Conservation (phyloP, 2,888 invertebrate genomes). For the Baronia brevicornis region DNA sequence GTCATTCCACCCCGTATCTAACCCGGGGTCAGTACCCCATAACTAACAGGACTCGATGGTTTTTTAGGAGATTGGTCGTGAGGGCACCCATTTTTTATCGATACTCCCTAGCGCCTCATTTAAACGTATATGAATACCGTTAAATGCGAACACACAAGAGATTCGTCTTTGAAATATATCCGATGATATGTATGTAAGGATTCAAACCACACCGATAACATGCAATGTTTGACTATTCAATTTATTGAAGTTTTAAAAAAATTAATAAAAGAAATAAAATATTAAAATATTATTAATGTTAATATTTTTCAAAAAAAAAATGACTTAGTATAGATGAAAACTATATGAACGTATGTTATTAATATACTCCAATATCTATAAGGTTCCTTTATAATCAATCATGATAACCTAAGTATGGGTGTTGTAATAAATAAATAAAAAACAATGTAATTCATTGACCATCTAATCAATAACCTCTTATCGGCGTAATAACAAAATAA, state of each 20-base stretch:
- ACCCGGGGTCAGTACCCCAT: slow-evolving; percentile 55
- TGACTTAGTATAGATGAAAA: too few relatives aligned
- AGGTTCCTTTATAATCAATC: too few relatives aligned
- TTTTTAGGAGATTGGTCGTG: slow-evolving; percentile 49
- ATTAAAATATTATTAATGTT: too few relatives aligned
- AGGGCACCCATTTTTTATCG: slow-evolving; percentile 67
- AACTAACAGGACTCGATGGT: slow-evolving; percentile 60
- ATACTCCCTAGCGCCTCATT: slow-evolving; percentile 53
- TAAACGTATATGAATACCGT: slow-evolving; percentile 64
- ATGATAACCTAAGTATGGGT: too few relatives aligned
- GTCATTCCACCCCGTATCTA: slow-evolving; percentile 61
- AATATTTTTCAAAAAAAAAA: too few relatives aligned
- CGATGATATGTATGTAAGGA: slow-evolving; percentile 27
- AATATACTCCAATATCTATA: too few relatives aligned
- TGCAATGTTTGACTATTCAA: too few relatives aligned
- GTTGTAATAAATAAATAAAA: not conserved
- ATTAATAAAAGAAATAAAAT: not conserved
- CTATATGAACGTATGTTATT: too few relatives aligned
- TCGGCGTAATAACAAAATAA: too few relatives aligned
- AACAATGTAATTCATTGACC: too few relatives aligned
- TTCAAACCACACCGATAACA: slow-evolving; percentile 3
- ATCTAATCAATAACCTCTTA: too few relatives aligned
- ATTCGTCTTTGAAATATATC: slow-evolving; percentile 28
- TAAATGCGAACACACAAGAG: slow-evolving; percentile 38
- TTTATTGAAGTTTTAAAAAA: slow-evolving; percentile 5